Base-by-base conservation (phyloP, 2,113 vertebrate genomes). In the Falcunculus frontatus region DNA sequence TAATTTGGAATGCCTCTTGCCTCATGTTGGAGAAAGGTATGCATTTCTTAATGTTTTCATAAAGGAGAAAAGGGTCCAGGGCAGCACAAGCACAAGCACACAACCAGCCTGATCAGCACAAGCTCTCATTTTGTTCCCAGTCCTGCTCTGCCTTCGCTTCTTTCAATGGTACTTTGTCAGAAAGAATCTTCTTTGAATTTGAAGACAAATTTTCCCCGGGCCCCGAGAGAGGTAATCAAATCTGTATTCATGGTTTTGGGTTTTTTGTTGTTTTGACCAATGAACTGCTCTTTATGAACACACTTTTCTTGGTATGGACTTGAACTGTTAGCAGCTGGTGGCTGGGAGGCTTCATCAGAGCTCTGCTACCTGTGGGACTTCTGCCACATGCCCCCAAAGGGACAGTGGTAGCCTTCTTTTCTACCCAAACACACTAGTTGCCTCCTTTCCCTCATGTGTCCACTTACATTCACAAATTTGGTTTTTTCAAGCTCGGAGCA, bases 71-170 rank as follows among this genome's bases (percentile, higher is more conserved):
- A 84, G 9, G 4, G 44, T 64, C 23, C 27, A 50, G 20, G 15
- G 20, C 11, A 76, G 47, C 3, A 3, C 33, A 22, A 73, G 19
- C 9, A 39, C 52, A 75, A 85, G 30, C 10, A 23, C 37, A 77
- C 4, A 47, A 16, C 8, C 33, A 69, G 19, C 0, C 1, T 0
- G 2, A 21, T 57, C 32, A 67, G 10, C 20, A 30, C 16, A 67
- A 23, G 25, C 8, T 67, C 20, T 63, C 39, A 11, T 20, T 27
- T 5, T 39, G 7, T 35, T 78, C 47, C 21, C 35, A 42, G 20
- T 20, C 56, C 46, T 55, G 4, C 18, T 88, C 41, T 76, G n/a
- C 10, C 42, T 67, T 93, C 9, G 11, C 6, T 4, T 2, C 10
- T 60, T 35, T 91, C 41, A 16, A 5, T 50, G 33, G 7, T 32